Base-by-base conservation (phyloP, 2,113 vertebrate genomes). In the Rhegmatorhina hoffmannsi region DNA sequence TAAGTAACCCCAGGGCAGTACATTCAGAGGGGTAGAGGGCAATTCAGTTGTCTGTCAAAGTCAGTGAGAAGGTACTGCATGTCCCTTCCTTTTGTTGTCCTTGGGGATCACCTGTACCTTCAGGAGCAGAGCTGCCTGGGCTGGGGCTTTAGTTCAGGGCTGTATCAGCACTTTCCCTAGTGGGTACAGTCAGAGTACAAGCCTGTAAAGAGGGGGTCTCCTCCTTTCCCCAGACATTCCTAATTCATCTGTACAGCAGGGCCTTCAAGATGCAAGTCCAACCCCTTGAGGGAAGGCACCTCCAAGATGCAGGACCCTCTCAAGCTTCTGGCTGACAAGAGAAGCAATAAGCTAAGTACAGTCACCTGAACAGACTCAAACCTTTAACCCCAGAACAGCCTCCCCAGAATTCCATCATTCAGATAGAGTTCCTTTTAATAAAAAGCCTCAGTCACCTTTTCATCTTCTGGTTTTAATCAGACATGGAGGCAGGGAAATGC, bases 241-340 rank as follows among this genome's bases (percentile, higher is more conserved):
- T 6, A 0, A 10, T 34, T 29, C n/a, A n/a, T n/a, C 19, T 17
- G 16, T 0, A 1, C 29, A 52, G 40, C 56, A 62, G 9, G 17
- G 77, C 47, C 26, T 70, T 75, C 33, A 52, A 46, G 43, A 55
- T 24, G 21, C 38, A 60, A 3, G 4, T 29, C 38, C 46, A 24
- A 23, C 31, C 87, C 62, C 40, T 60, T 19, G 4, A 15, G 40
- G 64, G 90, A 75, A 73, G 19, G 55, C 50, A 66, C 18, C 12
- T 84, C 50, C 56, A 21, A 0, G 0, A 46, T 3, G 6, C 28
- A 70, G 49, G 44, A 50, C 38, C 10, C 7, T 50, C 59, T 66
- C n/a, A 55, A 67, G 56, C 20, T 85, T 68, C 47, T 83, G 49
- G 20, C 34, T 75, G 47, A 55, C 18, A 52, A 44, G 63, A 90